Evolutionary conservation across 2,888 invertebrate species (phyloP), one percentile per base, ranked within the genome.

Genomic region (Acanthococcus lagerstroemiae): DNA sequence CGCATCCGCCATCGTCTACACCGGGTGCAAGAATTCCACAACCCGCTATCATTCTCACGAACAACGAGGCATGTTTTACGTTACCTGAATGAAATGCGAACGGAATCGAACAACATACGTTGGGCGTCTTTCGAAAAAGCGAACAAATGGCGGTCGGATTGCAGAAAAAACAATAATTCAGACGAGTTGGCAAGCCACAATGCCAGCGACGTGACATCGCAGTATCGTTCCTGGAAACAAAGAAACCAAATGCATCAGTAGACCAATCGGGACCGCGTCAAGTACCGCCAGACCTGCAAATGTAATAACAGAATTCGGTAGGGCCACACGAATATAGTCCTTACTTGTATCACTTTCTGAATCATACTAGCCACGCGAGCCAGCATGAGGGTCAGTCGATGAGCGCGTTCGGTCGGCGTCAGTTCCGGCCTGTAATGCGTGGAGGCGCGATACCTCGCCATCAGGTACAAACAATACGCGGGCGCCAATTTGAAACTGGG

Each of bases 181-280:
- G 95, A 95, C 12, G 95, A 88, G 75, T 99, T 99, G 15, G 97
- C 95, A 82, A 99, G 84, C 97, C 97, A 99, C 74, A 95, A 90
- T 1, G 94, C 90, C 72, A 93, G 82, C 5, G 89, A 87, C 21
- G 87, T 86, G 0, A 90, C 88, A 75, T 93, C 93, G 68, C 87
- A 84, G 75, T 90, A 66, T 67, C 21, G 30, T 30, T 50, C 27
- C 56, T 55, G 9, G 26, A 54, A 65, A 45, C 15, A 21, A 5
- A 50, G n/a, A 1, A 44, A 27, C 9, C 1, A 3, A 21, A 21
- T 19, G 48, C 9, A 19, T 26, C 9, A n/a, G n/a, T 15, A 9
- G 19, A 37, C n/a, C n/a, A 37, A 37, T 37, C n/a, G 3, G 37
- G n/a, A 37, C 37, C 12, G n/a, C 12, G 37, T 37, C 2, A n/a